Evolutionary conservation across 1,140 invertebrate species (phyloP).

Genomic region (Oreohelix idahoensis): DNA sequence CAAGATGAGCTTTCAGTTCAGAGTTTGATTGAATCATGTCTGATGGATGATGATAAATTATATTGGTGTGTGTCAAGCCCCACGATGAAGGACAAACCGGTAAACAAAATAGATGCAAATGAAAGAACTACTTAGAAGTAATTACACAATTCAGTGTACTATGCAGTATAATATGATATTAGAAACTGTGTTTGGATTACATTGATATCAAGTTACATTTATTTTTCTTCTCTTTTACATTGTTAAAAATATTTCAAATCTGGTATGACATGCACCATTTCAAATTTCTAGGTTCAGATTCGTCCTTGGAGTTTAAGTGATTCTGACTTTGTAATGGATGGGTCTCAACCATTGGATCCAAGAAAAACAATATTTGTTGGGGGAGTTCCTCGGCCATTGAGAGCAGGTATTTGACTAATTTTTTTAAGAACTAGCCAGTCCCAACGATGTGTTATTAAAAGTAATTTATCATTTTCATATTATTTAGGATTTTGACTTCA

Average conservation of each 20-base stretch:
- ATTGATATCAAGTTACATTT: no score
- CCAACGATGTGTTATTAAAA: no score
- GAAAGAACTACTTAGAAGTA: neutral
- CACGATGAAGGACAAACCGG: conserved; percentile 98
- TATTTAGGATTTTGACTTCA: no score
- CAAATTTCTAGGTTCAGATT: conserved; percentile 86
- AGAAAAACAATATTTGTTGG: conserved; percentile 99
- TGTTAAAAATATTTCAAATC: neutral
- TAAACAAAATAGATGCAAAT: conserved; percentile 56
- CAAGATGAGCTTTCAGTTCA: conserved; percentile 98
- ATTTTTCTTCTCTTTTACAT: no score
- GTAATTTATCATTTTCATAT: no score
- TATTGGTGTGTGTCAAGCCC: conserved; percentile 98
- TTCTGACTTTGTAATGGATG: conserved; percentile 98
- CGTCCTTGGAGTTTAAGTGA: conserved; percentile 98
- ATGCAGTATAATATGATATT: neutral
- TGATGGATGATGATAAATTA: conserved; percentile 97
- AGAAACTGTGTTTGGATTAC: neutral
- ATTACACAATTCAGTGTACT: neutral
- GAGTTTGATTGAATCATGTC: conserved; percentile 96
- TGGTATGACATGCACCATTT: neutral
- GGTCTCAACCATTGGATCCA: conserved; percentile 96
- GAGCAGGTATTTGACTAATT: conserved; percentile 82
- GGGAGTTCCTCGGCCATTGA: conserved; percentile 96
- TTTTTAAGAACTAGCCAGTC: neutral